phyloP scores from a whole-genome alignment of 1,140 invertebrate genomes.

The Pissodes strobi region DNA sequence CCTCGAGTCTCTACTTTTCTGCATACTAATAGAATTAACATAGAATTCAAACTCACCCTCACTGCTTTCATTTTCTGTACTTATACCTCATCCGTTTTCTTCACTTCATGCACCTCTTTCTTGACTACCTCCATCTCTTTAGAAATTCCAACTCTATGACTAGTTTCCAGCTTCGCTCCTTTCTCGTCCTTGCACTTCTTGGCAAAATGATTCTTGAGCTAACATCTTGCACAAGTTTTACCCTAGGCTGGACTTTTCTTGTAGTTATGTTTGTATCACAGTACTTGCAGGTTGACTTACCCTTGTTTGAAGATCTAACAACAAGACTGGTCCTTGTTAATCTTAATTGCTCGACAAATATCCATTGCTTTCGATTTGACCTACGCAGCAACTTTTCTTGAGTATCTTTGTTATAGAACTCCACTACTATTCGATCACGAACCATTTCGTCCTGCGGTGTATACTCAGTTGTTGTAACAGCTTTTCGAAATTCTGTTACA shows the following conservation, averaged over 20 bases:
- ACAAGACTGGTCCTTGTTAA: conserved; percentile 15
- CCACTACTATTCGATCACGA: conserved; percentile 40
- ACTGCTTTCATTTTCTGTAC: too few relatives aligned
- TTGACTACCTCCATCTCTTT: neutral
- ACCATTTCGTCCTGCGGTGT: conserved; percentile 36
- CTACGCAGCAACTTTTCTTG: conserved; percentile 49
- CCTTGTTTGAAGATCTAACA: too few relatives aligned
- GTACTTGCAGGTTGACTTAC: conserved; percentile 12
- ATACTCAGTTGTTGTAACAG: conserved; percentile 42
- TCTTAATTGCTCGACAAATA: too few relatives aligned
- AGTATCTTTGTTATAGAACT: conserved; percentile 33
- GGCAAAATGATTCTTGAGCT: conserved; percentile 31
- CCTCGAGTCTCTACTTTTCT: too few relatives aligned
- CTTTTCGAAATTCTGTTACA: conserved; percentile 40
- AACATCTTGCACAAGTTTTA: conserved; percentile 25
- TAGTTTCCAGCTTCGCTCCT: too few relatives aligned
- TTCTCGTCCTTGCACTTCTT: conserved; percentile 12
- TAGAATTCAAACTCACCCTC: neutral
- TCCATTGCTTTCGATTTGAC: conserved; percentile 43
- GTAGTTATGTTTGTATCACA: conserved; percentile 3
- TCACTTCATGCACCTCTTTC: too few relatives aligned
- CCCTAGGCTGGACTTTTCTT: conserved; percentile 31
- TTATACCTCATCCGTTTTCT: too few relatives aligned
- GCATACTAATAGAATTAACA: neutral
- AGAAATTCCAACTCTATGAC: too few relatives aligned